A percentile compares a stretch with the other conserved stretches of the same genome.
Evolutionary conservation across 2,797 vertebrate genomes (phyloP).

Genomic region (Anomalospiza imberbis): DNA sequence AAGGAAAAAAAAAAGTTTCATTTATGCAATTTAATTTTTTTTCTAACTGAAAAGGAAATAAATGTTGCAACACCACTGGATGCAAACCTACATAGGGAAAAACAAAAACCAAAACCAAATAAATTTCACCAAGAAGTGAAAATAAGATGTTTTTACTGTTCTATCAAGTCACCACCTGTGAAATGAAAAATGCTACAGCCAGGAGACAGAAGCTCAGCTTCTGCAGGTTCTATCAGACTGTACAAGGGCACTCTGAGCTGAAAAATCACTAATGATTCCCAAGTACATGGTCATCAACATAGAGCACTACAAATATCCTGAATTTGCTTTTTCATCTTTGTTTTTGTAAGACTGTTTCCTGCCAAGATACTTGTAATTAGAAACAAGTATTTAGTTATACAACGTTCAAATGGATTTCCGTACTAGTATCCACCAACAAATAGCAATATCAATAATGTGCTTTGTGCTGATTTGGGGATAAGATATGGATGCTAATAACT

Average conservation of each 20-base stretch:
- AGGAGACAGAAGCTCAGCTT: not conserved
- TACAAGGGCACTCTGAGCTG: not conserved
- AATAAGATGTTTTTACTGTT: conserved; percentile 3
- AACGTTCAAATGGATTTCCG: not conserved
- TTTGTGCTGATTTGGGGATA: not conserved
- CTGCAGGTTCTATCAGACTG: not conserved
- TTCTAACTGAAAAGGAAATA: not conserved
- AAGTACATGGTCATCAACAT: not conserved
- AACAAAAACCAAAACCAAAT: not conserved
- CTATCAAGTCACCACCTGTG: conserved; percentile 33
- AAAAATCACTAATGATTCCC: not conserved
- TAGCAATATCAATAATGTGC: not conserved
- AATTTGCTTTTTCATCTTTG: not conserved
- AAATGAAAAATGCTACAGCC: conserved; percentile 33
- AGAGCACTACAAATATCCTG: not conserved
- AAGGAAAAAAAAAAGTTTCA: not conserved
- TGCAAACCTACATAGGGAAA: not conserved
- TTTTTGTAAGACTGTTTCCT: not conserved
- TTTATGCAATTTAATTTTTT: not conserved
- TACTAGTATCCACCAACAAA: not conserved
- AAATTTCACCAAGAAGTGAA: conserved; percentile 46
- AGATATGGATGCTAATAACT: not conserved
- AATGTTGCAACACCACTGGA: not conserved
- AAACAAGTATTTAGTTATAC: conserved; percentile 13
- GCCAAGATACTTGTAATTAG: conserved; percentile 14